Base-by-base conservation (phyloP, 1,140 invertebrate genomes). In the Aphelenchoides avenae region DNA sequence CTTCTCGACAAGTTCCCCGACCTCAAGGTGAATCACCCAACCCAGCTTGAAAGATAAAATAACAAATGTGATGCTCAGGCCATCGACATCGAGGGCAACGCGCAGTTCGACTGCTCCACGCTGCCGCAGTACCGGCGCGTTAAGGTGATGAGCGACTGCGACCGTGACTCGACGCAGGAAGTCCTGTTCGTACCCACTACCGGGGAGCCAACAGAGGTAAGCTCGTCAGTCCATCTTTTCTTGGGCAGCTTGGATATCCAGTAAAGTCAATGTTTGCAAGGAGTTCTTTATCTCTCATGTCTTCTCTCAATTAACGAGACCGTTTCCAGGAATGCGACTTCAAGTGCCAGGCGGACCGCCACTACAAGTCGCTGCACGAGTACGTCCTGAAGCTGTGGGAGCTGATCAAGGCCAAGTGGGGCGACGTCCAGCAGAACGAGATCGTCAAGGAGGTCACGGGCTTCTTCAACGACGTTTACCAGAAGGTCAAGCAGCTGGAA, bases 351-450 rank as follows among this genome's bases (percentile, higher is more conserved):
- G 41, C 58, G 24, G 31, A 52, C 0, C 29, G 44, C 6, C 63
- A 67, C 31, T 33, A 29, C 24, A 15, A 61, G 30, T 22, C 41
- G 3, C 30, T 65, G 24, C 57, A 67, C 26, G 59, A 65, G 41
- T 65, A 65, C 48, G 26, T 65, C 26, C 26, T 50, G 34, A 52
- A 37, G 20, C 24, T 65, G 6, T 65, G 66, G 65, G 47, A 68
- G 36, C 41, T 55, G 47, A 46, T 65, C 31, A 64, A 70, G 36
- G 7, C 51, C 26, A 65, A 65, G 46, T 5, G 57, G 15, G 29
- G 33, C 11, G 37, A 61, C n/a, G n/a, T n/a, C n/a, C n/a, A n/a
- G n/a, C n/a, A n/a, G n/a, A n/a, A n/a, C n/a, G n/a, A n/a, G n/a
- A n/a, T n/a, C n/a, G n/a, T n/a, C n/a, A n/a, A n/a, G n/a, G n/a